Percentiles rank a stretch among this genome's conserved stretches.
Evolutionary conservation across 1,140 invertebrate species (phyloP).

Genomic region (Cepaea nemoralis): DNA sequence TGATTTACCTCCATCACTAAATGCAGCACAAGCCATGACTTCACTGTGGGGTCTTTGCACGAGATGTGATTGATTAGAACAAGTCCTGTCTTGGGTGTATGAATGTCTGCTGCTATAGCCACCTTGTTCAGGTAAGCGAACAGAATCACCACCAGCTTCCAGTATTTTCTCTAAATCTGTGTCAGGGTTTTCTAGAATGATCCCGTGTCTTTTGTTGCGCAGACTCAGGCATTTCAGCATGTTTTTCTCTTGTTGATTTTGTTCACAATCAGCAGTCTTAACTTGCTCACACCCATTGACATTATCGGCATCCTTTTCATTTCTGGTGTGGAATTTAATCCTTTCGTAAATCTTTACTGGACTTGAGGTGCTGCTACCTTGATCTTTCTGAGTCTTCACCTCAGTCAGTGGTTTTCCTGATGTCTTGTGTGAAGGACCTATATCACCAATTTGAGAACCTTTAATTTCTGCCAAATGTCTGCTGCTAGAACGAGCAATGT

Average conservation of each 20-base stretch:
- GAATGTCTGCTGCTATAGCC: background rate
- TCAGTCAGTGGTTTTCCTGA: background rate
- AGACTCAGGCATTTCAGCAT: background rate
- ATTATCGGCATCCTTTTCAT: background rate
- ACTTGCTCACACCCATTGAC: background rate
- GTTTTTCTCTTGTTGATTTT: background rate
- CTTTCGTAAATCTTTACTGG: background rate
- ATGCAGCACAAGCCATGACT: background rate
- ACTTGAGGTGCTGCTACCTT: slow-evolving; percentile 19
- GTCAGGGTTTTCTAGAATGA: background rate
- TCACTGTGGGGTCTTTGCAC: background rate
- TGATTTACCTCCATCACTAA: background rate
- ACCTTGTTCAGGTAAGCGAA: background rate
- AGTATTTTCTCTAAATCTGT: background rate
- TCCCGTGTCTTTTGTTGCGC: background rate
- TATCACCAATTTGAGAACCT: background rate
- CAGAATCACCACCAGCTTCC: background rate
- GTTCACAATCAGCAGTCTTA: background rate
- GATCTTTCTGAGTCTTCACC: background rate
- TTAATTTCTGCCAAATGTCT: background rate
- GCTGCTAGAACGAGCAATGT: background rate
- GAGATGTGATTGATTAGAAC: background rate
- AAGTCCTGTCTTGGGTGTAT: background rate
- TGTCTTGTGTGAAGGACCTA: background rate
- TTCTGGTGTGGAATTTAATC: background rate